Evolutionary conservation across 1,140 invertebrate species (phyloP).

Genomic region (Microplitis mediator): DNA sequence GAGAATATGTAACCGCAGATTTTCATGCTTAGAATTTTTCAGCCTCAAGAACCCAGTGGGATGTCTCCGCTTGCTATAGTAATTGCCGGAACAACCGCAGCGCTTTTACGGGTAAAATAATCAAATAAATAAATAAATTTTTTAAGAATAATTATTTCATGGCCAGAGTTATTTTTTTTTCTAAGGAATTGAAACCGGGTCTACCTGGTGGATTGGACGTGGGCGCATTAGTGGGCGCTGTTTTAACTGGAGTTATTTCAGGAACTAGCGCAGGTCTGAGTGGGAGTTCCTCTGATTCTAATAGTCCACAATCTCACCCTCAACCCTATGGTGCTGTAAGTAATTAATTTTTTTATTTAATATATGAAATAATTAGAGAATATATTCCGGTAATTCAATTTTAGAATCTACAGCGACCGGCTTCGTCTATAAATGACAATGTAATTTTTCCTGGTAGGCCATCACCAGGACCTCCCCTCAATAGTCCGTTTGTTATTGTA

Average conservation of each 20-base stretch:
- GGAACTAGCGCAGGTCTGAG: conserved; percentile 54
- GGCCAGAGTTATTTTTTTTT: neutral
- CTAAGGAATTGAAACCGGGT: conserved; percentile 42
- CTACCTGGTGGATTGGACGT: conserved; percentile 44
- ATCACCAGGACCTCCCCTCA: conserved; percentile 9
- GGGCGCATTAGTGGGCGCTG: conserved; percentile 44
- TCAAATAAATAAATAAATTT: conserved; percentile 17
- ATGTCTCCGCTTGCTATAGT: conserved; percentile 45
- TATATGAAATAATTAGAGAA: neutral
- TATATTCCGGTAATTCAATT: neutral
- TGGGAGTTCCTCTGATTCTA: conserved; percentile 26
- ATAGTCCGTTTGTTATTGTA: conserved; percentile 8
- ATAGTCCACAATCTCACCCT: neutral
- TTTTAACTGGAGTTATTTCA: conserved; percentile 49
- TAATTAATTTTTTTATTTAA: neutral
- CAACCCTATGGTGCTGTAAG: conserved; percentile 19
- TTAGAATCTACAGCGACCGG: neutral
- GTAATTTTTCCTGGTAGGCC: neutral
- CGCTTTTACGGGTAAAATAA: conserved; percentile 50
- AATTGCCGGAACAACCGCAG: conserved; percentile 46
- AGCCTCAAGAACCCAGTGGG: conserved; percentile 48
- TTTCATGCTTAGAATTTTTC: conserved; percentile 5
- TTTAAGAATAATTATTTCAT: neutral
- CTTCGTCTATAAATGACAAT: conserved; percentile 3
- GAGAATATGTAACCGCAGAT: neutral